Conservation (phyloP, 2,797 vertebrate genomes). For the Petrocephalus schoutedeni region DNA sequence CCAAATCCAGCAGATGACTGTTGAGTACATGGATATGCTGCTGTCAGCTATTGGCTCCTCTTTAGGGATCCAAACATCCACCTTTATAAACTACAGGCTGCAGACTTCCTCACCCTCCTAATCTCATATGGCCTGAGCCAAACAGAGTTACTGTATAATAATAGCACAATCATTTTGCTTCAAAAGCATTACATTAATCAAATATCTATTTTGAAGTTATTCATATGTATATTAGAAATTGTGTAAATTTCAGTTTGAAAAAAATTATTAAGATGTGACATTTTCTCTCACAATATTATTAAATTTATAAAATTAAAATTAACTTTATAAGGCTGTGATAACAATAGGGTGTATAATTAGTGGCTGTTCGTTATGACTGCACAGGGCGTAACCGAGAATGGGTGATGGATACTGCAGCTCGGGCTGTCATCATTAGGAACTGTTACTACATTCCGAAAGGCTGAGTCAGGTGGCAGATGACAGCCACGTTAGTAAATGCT, state of each 20-base stretch:
- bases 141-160: slow-evolving; percentile 22
- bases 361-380: not conserved
- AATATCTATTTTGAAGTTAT: slow-evolving; percentile 24
- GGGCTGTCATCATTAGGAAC: not conserved
- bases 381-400: too few species aligned
- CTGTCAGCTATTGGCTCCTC: too few species aligned
- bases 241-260: not conserved
- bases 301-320: not conserved
- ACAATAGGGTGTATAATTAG: not conserved
- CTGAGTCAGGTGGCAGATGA: not conserved
- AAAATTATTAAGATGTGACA: slow-evolving; percentile 30
- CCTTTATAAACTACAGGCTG: too few species aligned
- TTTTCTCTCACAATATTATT: not conserved
- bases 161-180: slow-evolving; percentile 49
- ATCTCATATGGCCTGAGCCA: too few species aligned
- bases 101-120: too few species aligned
- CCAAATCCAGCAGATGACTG: too few species aligned
- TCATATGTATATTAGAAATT: slow-evolving; percentile 38
- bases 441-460: not conserved
- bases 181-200: slow-evolving; percentile 32
- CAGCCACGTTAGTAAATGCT: not conserved
- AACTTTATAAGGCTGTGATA: not conserved
- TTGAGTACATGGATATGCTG: too few species aligned
- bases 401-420: not conserved
- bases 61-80: too few species aligned